Evolutionary conservation across 2,888 invertebrate species (phyloP), one percentile per base, ranked within the genome.

Genomic region (Linhomoeus sp.): DNA sequence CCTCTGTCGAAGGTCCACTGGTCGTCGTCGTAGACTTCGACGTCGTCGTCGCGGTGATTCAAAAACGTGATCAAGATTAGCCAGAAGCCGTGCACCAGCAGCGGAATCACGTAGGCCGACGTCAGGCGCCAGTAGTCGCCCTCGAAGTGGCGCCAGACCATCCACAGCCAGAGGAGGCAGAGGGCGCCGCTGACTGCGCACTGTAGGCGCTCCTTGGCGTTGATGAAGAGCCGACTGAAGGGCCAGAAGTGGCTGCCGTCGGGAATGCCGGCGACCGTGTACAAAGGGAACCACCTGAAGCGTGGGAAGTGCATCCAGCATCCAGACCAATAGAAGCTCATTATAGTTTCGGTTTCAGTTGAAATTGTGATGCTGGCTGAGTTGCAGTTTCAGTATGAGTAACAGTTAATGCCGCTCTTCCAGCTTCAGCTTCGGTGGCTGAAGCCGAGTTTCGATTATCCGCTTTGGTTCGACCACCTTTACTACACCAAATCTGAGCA

Each of bases 211-310:
- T 61, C 60, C 23, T 47, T 52, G 45, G 51, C 58, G 47, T 52
- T 59, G 45, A 52, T 54, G 53, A 60, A 60, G 12, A 61, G 52
- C n/a, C 17, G 17, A 5, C 56, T 57, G 50, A 51, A 54, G 39
- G 61, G 61, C 58, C 57, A 60, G 53, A 60, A 62, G 46, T 61
- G 61, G 15, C 56, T 56, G 37, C 61, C 61, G 43, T 61, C 61
- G 29, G 61, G 59, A 5, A 29, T 12, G 29, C 29, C 29, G 29
- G 12, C 5, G 7, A 29, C 29, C 12, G 29, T 29, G 29, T 29
- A 29, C 12, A 29, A 9, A 9, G 29, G 29, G 29, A 29, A 29
- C 5, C 12, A 29, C 29, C 29, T 29, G 29, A 29, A 29, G n/a
- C n/a, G n/a, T n/a, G n/a, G n/a, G n/a, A n/a, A n/a, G n/a, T n/a